These are phyloP conservation scores for Rhabdophis nuchalis DNA, from an alignment of 2,797 vertebrate genomes.

Conservation along the genomic window DNA sequence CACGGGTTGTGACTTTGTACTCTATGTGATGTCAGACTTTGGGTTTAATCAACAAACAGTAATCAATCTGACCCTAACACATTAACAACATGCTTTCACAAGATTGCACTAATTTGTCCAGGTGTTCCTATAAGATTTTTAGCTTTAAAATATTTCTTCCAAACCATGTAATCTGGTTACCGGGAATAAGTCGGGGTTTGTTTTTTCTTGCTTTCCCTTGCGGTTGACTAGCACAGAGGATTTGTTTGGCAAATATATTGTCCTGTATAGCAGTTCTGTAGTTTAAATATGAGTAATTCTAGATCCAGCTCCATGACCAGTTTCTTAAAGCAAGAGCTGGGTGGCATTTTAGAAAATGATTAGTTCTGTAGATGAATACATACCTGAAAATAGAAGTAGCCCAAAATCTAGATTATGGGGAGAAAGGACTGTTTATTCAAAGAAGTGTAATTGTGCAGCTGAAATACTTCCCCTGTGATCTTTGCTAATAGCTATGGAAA, in stretches of 20 bases:
- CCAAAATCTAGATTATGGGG: neutral
- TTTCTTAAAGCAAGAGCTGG: conserved; percentile 15
- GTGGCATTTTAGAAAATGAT: neutral
- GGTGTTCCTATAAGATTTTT: neutral
- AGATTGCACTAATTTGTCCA: neutral
- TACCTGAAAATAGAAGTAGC: conserved; percentile 16
- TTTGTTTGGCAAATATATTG: conserved; percentile 30
- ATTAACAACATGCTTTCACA: neutral
- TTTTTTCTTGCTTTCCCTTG: conserved; percentile 23
- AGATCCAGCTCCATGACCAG: conserved; percentile 20
- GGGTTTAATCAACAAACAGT: neutral
- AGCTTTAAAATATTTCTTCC: neutral
- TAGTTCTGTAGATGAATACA: conserved; percentile 21
- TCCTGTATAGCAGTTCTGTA: neutral
- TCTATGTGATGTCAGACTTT: neutral
- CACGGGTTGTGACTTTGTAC: neutral
- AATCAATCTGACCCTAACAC: neutral
- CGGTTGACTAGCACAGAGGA: conserved; percentile 13
- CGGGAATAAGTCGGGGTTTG: neutral
- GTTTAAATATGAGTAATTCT: conserved; percentile 17
- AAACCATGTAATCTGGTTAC: conserved; percentile 5
- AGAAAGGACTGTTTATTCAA: neutral
- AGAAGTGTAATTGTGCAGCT: neutral
- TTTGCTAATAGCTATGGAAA: neutral
- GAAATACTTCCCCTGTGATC: neutral